Evolutionary conservation across 2,113 vertebrate genomes (phyloP).

Genomic region (Casuarius casuarius): DNA sequence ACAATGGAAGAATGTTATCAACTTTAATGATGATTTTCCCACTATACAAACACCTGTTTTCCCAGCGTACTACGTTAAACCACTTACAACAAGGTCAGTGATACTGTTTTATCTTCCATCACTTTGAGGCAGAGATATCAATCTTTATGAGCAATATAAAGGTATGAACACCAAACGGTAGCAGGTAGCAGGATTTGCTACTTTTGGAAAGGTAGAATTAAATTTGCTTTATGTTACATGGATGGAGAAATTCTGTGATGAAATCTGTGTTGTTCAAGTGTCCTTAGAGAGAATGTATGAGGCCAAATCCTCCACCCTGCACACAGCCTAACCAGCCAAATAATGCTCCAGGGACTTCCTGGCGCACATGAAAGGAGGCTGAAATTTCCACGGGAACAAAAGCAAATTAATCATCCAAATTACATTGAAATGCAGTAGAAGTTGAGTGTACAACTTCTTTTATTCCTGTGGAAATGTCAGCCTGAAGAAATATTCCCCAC

Average conservation of each 20-base stretch:
- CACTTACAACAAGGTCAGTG: background rate
- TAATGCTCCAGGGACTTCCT: background rate
- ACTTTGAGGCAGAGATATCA: background rate
- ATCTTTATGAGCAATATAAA: fast-evolving
- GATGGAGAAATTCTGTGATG: background rate
- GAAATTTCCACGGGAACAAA: background rate
- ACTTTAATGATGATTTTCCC: background rate
- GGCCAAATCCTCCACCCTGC: background rate
- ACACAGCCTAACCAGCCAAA: background rate
- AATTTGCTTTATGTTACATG: background rate
- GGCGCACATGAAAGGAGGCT: background rate
- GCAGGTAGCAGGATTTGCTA: background rate
- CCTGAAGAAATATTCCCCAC: background rate
- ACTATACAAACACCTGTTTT: background rate
- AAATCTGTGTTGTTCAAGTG: background rate
- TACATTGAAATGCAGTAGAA: background rate
- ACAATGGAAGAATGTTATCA: background rate
- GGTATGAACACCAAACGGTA: background rate
- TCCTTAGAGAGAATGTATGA: background rate
- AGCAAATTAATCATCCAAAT: background rate
- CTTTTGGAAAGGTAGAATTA: background rate
- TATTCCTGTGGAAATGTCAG: background rate
- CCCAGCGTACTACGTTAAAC: fast-evolving
- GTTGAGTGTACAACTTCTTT: background rate
- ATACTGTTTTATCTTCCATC: background rate